Evolutionary conservation across 2,113 vertebrate species (phyloP).

Genomic region (Mola mola): DNA sequence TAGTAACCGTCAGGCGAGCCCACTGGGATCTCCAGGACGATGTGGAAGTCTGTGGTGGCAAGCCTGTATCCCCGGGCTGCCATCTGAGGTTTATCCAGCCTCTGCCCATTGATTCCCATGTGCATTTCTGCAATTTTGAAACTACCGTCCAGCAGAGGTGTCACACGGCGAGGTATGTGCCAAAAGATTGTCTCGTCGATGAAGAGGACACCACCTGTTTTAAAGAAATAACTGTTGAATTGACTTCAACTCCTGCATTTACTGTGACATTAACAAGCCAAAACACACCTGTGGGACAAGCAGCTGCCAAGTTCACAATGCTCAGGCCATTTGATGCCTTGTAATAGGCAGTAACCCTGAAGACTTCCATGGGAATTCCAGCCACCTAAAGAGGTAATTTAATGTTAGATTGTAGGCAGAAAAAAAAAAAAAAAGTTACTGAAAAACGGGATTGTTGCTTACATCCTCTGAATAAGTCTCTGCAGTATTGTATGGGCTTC

Average conservation of each 20-base stretch:
- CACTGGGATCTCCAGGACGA: slow-evolving; percentile 81
- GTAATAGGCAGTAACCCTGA: slow-evolving; percentile 82
- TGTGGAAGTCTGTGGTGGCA: slow-evolving; percentile 58
- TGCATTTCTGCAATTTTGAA: slow-evolving; percentile 73
- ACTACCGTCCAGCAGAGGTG: slow-evolving; percentile 41
- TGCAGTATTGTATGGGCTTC: slow-evolving; percentile 71
- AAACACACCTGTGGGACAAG: slow-evolving; percentile 75
- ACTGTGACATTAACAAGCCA: no score
- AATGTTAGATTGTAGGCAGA: neutral
- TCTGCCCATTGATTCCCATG: slow-evolving; percentile 81
- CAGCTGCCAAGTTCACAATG: slow-evolving; percentile 63
- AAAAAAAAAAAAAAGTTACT: neutral
- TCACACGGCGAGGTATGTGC: slow-evolving; percentile 82
- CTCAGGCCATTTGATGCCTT: slow-evolving; percentile 62
- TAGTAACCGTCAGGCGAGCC: slow-evolving; percentile 85
- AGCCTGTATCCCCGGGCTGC: slow-evolving; percentile 72
- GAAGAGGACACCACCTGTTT: slow-evolving; percentile 80
- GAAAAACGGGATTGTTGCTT: slow-evolving; percentile 6
- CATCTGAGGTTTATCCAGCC: slow-evolving; percentile 77
- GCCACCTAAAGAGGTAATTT: slow-evolving; percentile 64
- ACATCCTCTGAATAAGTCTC: slow-evolving; percentile 75
- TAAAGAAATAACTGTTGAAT: neutral
- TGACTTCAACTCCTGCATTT: neutral
- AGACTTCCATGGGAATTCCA: slow-evolving; percentile 80
- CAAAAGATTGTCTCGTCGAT: slow-evolving; percentile 75